These are phyloP conservation scores for Pandemis corylana DNA, from an alignment of 2,888 invertebrate species.

Conservation along the genomic window DNA sequence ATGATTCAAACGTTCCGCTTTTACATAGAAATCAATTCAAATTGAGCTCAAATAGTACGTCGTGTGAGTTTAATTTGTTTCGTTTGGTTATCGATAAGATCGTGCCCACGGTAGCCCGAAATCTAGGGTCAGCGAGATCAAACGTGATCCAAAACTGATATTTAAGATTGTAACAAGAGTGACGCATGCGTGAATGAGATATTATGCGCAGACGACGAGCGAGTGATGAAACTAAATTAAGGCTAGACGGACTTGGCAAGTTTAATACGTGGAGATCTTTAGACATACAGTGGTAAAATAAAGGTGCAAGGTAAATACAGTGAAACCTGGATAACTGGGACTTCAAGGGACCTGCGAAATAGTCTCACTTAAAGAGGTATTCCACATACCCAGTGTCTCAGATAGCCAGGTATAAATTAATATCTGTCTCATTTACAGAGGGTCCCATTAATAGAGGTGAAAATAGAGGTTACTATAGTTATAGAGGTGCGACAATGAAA, in stretches of 20 bases:
- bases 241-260: conserved; percentile 46
- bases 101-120: conserved; percentile 83
- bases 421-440: too few relatives aligned
- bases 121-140: conserved; percentile 81
- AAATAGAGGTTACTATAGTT: too few relatives aligned
- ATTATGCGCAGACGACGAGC: conserved; percentile 67
- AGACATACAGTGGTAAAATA: too few relatives aligned
- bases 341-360: too few relatives aligned
- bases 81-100: conserved; percentile 57
- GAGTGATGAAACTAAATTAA: conserved; percentile 58
- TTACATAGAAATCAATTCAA: conserved; percentile 36
- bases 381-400: too few relatives aligned
- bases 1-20: conserved; percentile 67
- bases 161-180: conserved; percentile 74
- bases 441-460: too few relatives aligned
- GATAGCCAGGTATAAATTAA: too few relatives aligned
- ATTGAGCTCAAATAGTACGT: conserved; percentile 48
- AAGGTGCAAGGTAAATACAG: too few relatives aligned
- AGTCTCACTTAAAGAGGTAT: too few relatives aligned
- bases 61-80: conserved; percentile 52
- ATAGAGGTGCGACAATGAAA: too few relatives aligned
- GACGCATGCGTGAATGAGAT: conserved; percentile 82
- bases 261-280: neutral
- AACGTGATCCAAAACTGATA: conserved; percentile 82
- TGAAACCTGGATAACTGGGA: too few relatives aligned